A percentile compares a stretch with the other conserved stretches of the same genome.
phyloP scores from a whole-genome alignment of 2,797 vertebrate genomes.

The Thalassophryne amazonica region DNA sequence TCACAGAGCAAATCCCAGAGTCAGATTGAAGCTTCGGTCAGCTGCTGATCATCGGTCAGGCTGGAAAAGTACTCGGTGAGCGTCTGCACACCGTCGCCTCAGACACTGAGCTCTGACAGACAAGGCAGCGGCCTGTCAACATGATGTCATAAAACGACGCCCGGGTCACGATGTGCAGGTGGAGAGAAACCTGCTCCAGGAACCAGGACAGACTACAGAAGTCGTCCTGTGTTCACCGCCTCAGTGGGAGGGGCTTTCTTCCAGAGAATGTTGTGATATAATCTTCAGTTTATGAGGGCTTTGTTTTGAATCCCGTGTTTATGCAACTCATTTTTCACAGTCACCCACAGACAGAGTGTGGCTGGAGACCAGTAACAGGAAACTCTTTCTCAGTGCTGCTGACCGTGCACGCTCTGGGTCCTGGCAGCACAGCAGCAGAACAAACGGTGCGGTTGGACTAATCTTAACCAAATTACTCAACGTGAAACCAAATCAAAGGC shows the following conservation, averaged over 20 bases:
- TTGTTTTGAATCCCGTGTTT: conserved; percentile 3
- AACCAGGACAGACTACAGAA: background rate
- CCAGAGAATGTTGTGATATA: background rate
- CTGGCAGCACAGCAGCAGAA: conserved; percentile 11
- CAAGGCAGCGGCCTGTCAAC: conserved; percentile 25
- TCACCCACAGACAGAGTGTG: conserved; percentile 9
- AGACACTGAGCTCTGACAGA: conserved; percentile 1
- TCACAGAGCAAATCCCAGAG: conserved; percentile 31
- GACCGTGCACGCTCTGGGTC: conserved; percentile 58
- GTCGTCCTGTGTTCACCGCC: conserved; percentile 18
- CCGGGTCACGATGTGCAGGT: background rate
- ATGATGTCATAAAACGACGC: conserved; percentile 12
- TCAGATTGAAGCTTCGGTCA: conserved; percentile 2
- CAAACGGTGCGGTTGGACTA: conserved; percentile 5
- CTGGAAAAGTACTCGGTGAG: background rate
- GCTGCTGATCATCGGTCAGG: background rate
- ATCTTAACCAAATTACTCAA: conserved; percentile 8
- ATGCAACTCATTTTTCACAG: conserved; percentile 6
- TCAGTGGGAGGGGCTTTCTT: background rate
- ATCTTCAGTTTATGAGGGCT: background rate
- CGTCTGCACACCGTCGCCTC: background rate
- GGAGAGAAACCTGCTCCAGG: conserved; percentile 12
- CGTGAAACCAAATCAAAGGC: conserved; percentile 7
- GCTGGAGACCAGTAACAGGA: conserved; percentile 43
- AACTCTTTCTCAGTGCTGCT: conserved; percentile 44